Evolutionary conservation across 2,113 vertebrate species (phyloP).

Genomic region (Pontoporia blainvillei): DNA sequence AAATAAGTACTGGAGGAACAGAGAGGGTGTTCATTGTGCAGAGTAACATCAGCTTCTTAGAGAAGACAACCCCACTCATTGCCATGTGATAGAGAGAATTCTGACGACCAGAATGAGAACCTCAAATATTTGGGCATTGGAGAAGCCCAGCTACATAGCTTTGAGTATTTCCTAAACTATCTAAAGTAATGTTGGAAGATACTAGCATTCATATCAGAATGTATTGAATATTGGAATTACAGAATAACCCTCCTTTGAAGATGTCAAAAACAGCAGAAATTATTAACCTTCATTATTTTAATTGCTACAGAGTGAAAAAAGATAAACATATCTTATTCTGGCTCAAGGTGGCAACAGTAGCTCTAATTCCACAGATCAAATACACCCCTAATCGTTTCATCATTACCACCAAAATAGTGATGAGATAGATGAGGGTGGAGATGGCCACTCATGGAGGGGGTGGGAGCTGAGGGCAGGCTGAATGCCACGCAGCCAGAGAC

Average conservation of each 20-base stretch:
- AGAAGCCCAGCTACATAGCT: neutral
- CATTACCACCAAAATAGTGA: neutral
- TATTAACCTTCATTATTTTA: neutral
- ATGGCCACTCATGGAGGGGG: neutral
- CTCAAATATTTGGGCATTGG: neutral
- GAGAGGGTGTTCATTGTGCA: neutral
- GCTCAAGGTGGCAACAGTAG: neutral
- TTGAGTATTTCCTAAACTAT: neutral
- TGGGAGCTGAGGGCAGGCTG: too few relatives aligned
- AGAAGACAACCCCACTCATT: neutral
- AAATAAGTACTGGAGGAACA: neutral
- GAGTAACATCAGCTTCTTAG: neutral
- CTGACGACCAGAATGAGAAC: neutral
- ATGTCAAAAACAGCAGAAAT: neutral
- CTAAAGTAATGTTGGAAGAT: neutral
- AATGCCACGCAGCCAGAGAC: too few relatives aligned
- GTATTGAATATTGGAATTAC: neutral
- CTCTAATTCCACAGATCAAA: neutral
- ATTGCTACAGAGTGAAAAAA: neutral
- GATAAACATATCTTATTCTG: neutral
- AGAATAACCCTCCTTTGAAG: neutral
- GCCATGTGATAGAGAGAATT: neutral
- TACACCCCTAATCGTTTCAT: neutral
- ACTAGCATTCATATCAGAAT: neutral
- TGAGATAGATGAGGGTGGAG: neutral